Conservation (phyloP, 2,113 vertebrate species). For the Pseudorasbora parva region DNA sequence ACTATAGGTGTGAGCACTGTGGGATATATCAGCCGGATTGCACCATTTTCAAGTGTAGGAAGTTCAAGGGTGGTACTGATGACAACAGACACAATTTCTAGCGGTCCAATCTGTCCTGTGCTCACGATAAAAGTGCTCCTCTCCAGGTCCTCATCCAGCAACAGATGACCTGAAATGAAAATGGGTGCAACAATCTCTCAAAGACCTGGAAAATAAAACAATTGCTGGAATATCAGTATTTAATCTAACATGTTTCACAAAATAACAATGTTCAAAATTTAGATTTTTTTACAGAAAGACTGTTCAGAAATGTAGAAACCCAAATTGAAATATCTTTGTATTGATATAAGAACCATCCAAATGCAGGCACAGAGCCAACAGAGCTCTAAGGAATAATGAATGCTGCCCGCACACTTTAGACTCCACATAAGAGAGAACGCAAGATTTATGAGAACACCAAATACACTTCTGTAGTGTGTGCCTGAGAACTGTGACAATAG, state of each 20-base stretch:
- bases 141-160: slow-evolving; percentile 89
- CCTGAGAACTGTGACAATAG: neutral
- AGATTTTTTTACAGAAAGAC: neutral
- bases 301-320: neutral
- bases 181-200: neutral
- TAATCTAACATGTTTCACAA: neutral
- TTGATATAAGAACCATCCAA: neutral
- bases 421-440: neutral
- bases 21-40: slow-evolving; percentile 84
- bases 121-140: slow-evolving; percentile 85
- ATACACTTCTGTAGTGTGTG: neutral
- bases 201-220: neutral
- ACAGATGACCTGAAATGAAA: slow-evolving; percentile 84
- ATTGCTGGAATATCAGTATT: neutral
- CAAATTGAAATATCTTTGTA: neutral
- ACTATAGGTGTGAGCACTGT: slow-evolving; percentile 82
- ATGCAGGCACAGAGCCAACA: slow-evolving; percentile 31
- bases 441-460: neutral
- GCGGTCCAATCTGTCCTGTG: slow-evolving; percentile 82
- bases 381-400: slow-evolving; percentile 27
- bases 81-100: slow-evolving; percentile 84
- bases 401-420: neutral
- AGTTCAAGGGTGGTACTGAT: slow-evolving; percentile 88
- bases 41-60: slow-evolving; percentile 85
- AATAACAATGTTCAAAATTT: neutral